A percentile compares a stretch with the other conserved stretches of the same genome.
phyloP scores from a whole-genome alignment of 2,113 vertebrate species.

The Cyanoliseus patagonus region DNA sequence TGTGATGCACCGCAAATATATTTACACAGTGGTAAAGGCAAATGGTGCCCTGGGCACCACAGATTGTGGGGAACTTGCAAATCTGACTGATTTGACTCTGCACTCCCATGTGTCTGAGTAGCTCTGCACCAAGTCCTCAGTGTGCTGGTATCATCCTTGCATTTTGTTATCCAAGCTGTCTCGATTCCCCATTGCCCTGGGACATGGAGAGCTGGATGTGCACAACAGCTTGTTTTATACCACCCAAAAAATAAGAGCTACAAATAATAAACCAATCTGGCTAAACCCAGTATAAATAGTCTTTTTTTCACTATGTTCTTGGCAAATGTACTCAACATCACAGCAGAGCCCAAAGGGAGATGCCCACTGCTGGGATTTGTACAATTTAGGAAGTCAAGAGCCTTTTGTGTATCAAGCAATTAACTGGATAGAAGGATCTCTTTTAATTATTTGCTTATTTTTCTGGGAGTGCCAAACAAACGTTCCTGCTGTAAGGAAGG shows the following conservation, averaged over 20 bases:
- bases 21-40: background rate
- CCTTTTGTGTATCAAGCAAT: background rate
- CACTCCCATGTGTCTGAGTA: fast-evolving
- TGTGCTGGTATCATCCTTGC: background rate
- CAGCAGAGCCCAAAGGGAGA: background rate
- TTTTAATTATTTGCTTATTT: slow-evolving; percentile 14
- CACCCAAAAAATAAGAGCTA: background rate
- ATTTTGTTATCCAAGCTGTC: background rate
- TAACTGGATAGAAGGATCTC: background rate
- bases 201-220: background rate
- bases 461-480: background rate
- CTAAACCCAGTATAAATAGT: background rate
- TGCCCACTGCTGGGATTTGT: background rate
- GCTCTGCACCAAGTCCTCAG: background rate
- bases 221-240: background rate
- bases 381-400: background rate
- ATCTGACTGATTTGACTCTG: background rate
- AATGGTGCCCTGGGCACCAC: background rate
- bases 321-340: background rate
- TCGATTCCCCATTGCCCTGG: background rate
- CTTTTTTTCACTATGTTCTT: background rate
- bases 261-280: background rate
- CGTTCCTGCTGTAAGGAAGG: background rate
- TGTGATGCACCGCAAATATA: background rate
- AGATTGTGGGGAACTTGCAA: background rate